These are phyloP conservation scores for Pomatorhinus ruficollis DNA, from an alignment of 2,113 vertebrate genomes.

Conservation along the genomic window DNA sequence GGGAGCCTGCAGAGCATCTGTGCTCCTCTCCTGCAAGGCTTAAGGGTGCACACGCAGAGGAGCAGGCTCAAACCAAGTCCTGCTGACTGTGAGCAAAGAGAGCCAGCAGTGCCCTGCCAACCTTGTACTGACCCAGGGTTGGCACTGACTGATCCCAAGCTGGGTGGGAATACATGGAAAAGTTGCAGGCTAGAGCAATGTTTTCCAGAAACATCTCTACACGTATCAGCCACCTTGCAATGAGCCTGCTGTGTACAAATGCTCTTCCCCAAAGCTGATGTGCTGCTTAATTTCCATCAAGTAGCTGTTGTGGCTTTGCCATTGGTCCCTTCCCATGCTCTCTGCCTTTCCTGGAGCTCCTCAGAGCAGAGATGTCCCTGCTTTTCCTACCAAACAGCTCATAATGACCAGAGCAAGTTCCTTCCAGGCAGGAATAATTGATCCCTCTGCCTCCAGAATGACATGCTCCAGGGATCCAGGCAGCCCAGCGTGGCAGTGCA, in stretches of 20 bases:
- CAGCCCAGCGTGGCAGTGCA: neutral
- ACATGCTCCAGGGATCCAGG: neutral
- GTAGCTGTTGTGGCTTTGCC: neutral
- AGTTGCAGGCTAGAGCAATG: neutral
- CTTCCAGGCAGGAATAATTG: neutral
- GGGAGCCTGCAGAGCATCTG: neutral
- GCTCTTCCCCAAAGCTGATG: neutral
- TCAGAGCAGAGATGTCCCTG: neutral
- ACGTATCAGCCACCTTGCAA: neutral
- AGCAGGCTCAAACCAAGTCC: neutral
- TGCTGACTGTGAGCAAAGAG: neutral
- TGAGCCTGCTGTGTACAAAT: neutral
- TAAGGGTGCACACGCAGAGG: rapidly evolving
- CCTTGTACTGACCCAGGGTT: neutral
- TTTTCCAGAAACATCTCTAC: neutral
- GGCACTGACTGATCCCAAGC: neutral
- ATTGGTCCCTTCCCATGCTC: neutral
- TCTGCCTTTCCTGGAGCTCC: neutral
- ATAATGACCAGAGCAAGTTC: neutral
- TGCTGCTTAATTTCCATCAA: neutral
- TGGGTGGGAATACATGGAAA: neutral
- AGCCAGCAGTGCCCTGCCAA: neutral
- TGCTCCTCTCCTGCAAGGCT: neutral
- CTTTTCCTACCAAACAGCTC: neutral
- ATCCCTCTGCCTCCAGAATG: neutral